phyloP scores from a whole-genome alignment of 2,113 vertebrate genomes.

The Tichodroma muraria region DNA sequence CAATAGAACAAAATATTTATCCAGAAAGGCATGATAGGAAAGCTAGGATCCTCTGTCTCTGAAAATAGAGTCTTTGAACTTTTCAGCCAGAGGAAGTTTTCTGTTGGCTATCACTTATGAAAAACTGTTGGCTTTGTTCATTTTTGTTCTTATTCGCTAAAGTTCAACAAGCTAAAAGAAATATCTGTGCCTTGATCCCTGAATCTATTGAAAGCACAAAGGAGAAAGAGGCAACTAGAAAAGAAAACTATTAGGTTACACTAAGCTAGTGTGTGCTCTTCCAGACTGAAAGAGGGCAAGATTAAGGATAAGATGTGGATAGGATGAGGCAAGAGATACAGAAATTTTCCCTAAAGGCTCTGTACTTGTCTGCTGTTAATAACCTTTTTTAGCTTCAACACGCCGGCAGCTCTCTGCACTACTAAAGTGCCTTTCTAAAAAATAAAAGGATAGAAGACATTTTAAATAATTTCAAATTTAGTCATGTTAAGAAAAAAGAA shows the following conservation, averaged over 20 bases:
- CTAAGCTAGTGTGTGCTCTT: neutral
- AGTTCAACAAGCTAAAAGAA: conserved; percentile 26
- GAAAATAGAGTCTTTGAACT: conserved; percentile 30
- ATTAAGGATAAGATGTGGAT: neutral
- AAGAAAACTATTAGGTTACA: neutral
- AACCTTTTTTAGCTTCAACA: neutral
- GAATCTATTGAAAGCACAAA: conserved; percentile 18
- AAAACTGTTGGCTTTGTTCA: conserved; percentile 43
- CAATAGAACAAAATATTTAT: neutral
- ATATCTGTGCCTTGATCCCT: conserved; percentile 30
- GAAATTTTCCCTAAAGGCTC: conserved; percentile 17
- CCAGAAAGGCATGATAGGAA: neutral
- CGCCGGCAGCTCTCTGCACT: neutral
- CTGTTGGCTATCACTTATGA: conserved; percentile 45
- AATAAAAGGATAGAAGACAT: neutral
- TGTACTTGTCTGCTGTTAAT: neutral
- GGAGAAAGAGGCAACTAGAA: neutral
- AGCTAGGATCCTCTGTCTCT: neutral
- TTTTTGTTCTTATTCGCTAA: neutral
- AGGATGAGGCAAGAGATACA: neutral
- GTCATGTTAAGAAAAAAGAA: neutral
- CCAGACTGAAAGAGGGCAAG: neutral
- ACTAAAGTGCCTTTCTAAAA: neutral
- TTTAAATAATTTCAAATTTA: neutral
- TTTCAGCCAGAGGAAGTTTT: conserved; percentile 49